Percentiles rank a stretch among this genome's conserved stretches.
Evolutionary conservation across 2,113 vertebrate species (phyloP).

Genomic region (Onychostruthus taczanowskii): DNA sequence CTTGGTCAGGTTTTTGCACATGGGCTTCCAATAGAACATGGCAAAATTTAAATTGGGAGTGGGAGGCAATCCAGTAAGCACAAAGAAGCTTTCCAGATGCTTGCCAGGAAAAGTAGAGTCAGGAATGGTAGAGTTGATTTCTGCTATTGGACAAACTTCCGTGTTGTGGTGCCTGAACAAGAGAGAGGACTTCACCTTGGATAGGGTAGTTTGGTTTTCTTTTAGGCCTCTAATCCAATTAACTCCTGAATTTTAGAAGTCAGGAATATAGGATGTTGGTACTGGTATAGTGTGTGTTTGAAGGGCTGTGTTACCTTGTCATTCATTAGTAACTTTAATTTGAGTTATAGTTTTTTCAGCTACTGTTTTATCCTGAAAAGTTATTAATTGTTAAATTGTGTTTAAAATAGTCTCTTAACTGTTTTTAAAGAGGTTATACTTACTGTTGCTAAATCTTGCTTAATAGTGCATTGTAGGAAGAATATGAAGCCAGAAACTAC

Average conservation of each 20-base stretch:
- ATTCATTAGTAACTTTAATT: neutral
- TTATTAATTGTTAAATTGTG: neutral
- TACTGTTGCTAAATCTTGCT: neutral
- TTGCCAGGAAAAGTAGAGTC: neutral
- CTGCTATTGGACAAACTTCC: neutral
- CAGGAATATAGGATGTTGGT: neutral
- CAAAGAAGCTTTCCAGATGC: neutral
- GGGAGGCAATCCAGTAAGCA: neutral
- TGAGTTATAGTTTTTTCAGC: neutral
- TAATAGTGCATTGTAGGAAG: neutral
- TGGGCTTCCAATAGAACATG: neutral
- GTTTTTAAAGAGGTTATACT: neutral
- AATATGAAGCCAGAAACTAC: neutral
- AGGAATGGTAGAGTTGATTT: neutral
- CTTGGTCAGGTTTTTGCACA: neutral
- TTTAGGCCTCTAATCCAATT: neutral
- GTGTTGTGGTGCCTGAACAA: neutral
- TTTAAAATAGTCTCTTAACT: neutral
- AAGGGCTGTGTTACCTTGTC: neutral
- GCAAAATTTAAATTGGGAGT: neutral
- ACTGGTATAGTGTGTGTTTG: neutral
- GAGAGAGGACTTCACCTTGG: neutral
- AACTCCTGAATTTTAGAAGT: neutral
- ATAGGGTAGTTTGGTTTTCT: neutral
- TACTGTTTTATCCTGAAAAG: neutral